Evolutionary conservation across 2,113 vertebrate species (phyloP).

Genomic region (Oryzias woworae): DNA sequence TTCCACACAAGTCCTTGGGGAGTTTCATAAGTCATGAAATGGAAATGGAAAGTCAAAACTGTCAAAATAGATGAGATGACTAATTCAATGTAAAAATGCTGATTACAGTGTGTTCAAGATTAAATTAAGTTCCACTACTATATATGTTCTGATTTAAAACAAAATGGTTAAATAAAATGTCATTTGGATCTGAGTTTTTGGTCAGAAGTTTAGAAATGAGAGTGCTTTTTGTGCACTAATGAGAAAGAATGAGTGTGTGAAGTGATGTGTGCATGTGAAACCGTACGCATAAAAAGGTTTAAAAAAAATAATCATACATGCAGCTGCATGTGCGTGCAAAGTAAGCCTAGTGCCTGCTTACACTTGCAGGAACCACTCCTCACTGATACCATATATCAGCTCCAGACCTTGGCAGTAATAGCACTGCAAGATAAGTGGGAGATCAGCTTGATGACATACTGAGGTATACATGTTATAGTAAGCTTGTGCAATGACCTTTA

Average conservation of each 20-base stretch:
- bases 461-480: slow-evolving; percentile 13
- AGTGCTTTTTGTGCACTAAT: slow-evolving; percentile 11
- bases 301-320: neutral
- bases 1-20: neutral
- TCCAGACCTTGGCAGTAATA: slow-evolving; percentile 24
- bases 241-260: slow-evolving; percentile 30
- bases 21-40: slow-evolving; percentile 2
- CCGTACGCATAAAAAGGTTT: neutral
- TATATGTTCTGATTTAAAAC: slow-evolving; percentile 23
- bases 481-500: slow-evolving; percentile 36
- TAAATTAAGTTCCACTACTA: slow-evolving; percentile 47
- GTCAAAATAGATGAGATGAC: slow-evolving; percentile 16
- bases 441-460: slow-evolving; percentile 32
- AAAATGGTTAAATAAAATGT: slow-evolving; percentile 45
- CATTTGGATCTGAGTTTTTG: slow-evolving; percentile 43
- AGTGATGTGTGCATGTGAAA: slow-evolving; percentile 2
- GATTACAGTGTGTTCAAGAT: slow-evolving; percentile 45
- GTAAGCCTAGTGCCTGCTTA: neutral
- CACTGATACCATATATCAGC: slow-evolving; percentile 24
- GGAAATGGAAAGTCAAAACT: slow-evolving; percentile 3
- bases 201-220: slow-evolving; percentile 38
- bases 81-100: slow-evolving; percentile 51
- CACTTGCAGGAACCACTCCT: slow-evolving; percentile 3
- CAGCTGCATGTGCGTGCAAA: slow-evolving; percentile 2
- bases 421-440: slow-evolving; percentile 1